Conservation (phyloP, 2,797 vertebrate genomes). For the Alcedo atthis region DNA sequence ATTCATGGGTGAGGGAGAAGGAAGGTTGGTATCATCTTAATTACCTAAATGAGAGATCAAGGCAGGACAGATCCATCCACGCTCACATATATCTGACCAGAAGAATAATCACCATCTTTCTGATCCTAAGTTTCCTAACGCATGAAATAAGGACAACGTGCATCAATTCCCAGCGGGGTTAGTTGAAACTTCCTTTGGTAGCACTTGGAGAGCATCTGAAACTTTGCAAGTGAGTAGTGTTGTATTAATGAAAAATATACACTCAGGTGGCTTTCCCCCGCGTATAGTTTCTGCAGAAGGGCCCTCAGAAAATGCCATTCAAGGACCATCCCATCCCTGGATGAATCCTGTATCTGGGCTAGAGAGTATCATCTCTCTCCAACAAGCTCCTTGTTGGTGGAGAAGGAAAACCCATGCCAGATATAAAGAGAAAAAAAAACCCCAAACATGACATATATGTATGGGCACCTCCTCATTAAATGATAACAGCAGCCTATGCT, state of each 20-base stretch:
- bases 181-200: neutral
- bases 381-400: neutral
- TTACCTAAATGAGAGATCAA: neutral
- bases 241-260: neutral
- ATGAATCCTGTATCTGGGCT: neutral
- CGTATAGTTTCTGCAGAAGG: neutral
- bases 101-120: neutral
- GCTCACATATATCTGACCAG: rapidly evolving
- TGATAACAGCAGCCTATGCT: rapidly evolving
- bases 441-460: neutral
- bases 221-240: neutral
- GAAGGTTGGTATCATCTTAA: neutral
- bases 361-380: neutral
- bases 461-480: neutral
- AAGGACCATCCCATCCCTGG: neutral
- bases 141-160: neutral
- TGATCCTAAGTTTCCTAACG: neutral
- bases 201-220: neutral
- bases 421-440: neutral
- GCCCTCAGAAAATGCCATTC: neutral
- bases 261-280: neutral
- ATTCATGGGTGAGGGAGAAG: neutral
- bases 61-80: neutral
- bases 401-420: constrained; percentile 1
- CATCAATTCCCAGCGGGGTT: rapidly evolving